Evolutionary conservation across 2,797 vertebrate genomes (phyloP).

Genomic region (Phrynocephalus vlangalii): DNA sequence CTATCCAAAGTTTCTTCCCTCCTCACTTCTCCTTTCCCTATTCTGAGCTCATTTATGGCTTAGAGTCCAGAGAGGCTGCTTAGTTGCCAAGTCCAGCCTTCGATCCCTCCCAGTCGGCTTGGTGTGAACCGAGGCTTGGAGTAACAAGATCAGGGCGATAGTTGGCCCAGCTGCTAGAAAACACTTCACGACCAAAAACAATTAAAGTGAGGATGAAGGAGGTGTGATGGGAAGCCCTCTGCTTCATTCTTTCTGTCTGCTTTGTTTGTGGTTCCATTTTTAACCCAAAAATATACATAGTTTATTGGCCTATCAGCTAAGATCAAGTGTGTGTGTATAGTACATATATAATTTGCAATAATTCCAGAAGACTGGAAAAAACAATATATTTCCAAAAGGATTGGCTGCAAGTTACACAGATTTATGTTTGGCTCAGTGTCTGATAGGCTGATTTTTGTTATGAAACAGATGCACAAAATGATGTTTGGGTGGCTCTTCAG

Average conservation of each 20-base stretch:
- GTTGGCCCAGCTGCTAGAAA: slow-evolving; percentile 72
- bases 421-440: too few relatives aligned
- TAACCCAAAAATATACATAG: background rate
- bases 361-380: too few relatives aligned
- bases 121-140: slow-evolving; percentile 25
- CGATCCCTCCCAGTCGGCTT: slow-evolving; percentile 29
- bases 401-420: too few relatives aligned
- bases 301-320: too few relatives aligned
- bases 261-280: background rate
- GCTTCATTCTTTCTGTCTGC: slow-evolving; percentile 31
- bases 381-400: too few relatives aligned
- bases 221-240: slow-evolving; percentile 38
- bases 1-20: slow-evolving; percentile 60
- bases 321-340: too few relatives aligned
- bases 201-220: slow-evolving; percentile 42
- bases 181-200: slow-evolving; percentile 67
- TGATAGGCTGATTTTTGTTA: too few relatives aligned
- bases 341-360: slow-evolving; percentile 44
- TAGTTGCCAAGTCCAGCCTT: slow-evolving; percentile 65
- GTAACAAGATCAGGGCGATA: slow-evolving; percentile 59
- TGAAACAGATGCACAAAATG: too few relatives aligned
- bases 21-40: background rate
- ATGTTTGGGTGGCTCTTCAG: too few relatives aligned
- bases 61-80: slow-evolving; percentile 28
- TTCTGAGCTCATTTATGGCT: slow-evolving; percentile 70